These are phyloP conservation scores for Temnothorax unifasciatus DNA, from an alignment of 2,888 invertebrate genomes.

Conservation along the genomic window DNA sequence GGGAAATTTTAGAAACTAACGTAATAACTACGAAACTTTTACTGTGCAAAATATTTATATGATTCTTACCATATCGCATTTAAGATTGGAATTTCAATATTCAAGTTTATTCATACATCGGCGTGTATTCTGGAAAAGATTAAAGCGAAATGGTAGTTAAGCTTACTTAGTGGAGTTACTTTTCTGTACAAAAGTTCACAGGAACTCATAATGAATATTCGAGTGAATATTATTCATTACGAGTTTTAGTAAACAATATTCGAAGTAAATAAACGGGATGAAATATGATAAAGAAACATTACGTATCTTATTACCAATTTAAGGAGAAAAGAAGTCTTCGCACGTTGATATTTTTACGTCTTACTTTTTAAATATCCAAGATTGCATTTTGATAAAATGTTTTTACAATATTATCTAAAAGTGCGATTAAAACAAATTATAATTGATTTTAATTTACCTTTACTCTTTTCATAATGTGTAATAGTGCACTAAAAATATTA, in stretches of 20 bases:
- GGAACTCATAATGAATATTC: not conserved
- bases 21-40: not conserved
- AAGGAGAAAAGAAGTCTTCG: not conserved
- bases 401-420: slow-evolving; percentile 10
- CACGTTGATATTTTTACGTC: not conserved
- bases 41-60: slow-evolving; percentile 23
- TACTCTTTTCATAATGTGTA: not conserved
- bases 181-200: not conserved
- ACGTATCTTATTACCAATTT: not conserved
- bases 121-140: slow-evolving; percentile 13
- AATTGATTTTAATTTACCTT: not conserved
- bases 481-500: not conserved
- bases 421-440: not conserved
- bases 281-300: slow-evolving; percentile 7
- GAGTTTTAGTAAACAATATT: slow-evolving; percentile 3
- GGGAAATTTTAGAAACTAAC: slow-evolving; percentile 27
- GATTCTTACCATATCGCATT: not conserved
- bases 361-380: not conserved
- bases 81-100: slow-evolving; percentile 31
- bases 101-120: slow-evolving; percentile 1
- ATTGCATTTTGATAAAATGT: not conserved
- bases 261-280: not conserved
- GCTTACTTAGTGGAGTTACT: not conserved
- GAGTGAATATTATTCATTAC: not conserved
- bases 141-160: not conserved